Conservation (phyloP, 2,797 vertebrate species). For the Decapterus maruadsi region DNA sequence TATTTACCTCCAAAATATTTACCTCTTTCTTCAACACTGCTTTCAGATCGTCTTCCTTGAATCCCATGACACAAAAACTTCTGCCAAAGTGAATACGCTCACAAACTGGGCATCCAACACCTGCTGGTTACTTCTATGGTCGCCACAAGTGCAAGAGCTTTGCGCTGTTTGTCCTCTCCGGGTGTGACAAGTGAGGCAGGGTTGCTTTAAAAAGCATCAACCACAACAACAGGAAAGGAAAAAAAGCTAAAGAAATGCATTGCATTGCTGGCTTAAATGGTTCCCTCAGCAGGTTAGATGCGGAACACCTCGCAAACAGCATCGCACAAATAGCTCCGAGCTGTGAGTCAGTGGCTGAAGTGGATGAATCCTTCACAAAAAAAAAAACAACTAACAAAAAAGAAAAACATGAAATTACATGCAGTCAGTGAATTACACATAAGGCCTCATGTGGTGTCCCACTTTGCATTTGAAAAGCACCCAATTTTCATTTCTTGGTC, state of each 20-base stretch:
- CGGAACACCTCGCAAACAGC: conserved; percentile 10
- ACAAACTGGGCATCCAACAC: background rate
- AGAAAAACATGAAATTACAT: conserved; percentile 15
- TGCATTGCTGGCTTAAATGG: conserved; percentile 20
- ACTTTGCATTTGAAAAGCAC: conserved; percentile 51
- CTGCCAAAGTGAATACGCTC: background rate
- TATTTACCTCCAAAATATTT: background rate
- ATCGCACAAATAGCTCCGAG: conserved; percentile 26
- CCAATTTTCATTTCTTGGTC: conserved; percentile 34
- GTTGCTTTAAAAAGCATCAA: conserved; percentile 19
- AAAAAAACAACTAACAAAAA: background rate
- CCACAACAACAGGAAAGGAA: background rate
- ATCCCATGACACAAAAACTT: background rate
- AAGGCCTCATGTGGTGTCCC: conserved; percentile 29
- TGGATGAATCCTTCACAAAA: conserved; percentile 26
- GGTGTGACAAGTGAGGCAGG: conserved; percentile 4
- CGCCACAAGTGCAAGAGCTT: background rate
- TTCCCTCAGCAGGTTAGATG: conserved; percentile 26
- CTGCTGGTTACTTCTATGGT: background rate
- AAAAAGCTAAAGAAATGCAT: conserved; percentile 3
- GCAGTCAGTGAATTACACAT: conserved; percentile 35
- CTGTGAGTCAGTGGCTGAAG: conserved; percentile 22
- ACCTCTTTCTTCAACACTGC: background rate
- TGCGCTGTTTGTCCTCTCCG: conserved; percentile 7
- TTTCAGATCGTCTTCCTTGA: background rate